Base-by-base conservation (phyloP, 1,140 invertebrate genomes). In the Radopholus similis region DNA sequence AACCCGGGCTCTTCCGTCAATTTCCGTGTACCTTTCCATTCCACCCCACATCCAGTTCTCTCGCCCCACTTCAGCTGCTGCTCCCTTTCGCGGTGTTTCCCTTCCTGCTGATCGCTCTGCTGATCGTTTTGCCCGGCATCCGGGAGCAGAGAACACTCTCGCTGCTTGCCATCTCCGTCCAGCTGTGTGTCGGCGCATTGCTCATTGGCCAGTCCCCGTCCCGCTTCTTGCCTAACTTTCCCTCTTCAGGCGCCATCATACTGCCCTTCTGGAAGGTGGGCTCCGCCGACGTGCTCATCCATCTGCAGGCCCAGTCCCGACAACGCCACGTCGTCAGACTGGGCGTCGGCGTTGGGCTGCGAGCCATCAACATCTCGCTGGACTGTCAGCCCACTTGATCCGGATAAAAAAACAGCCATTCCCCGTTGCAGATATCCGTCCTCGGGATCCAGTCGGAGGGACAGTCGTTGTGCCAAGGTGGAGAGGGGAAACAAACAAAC, bases 301-400 rank as follows among this genome's bases (percentile, higher is more conserved):
- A 91, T 55, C 96, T 96, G 86, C 89, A 90, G 77, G 92, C 93
- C 42, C 94, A 93, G 83, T 93, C 92, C 53, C 88, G 88, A 64
- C 90, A 95, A 80, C 90, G 92, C 79, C 87, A 96, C 44, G 87
- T 88, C 66, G 93, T 91, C 51, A 87, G 90, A 83, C 88, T 98
- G 66, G 91, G 91, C 9, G 91, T 94, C 30, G 89, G 91, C 80
- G 91, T 97, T 74, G 94, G 95, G 32, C 86, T 97, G 15, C 90
- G 90, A 78, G 92, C 94, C 83, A 90, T 96, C 83, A 97, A 97
- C 84, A 90, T 97, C 70, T 96, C 94, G 44, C 87, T 97, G 63
- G 89, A 88, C 86, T 90, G 93, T 94, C 87, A 86, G 84, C 70
- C 64, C 9, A n/a, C 74, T 30, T 21, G 57, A 4, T 26, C 21